These are phyloP conservation scores for Tragopan temminckii DNA, from an alignment of 2,797 vertebrate species.

Conservation along the genomic window DNA sequence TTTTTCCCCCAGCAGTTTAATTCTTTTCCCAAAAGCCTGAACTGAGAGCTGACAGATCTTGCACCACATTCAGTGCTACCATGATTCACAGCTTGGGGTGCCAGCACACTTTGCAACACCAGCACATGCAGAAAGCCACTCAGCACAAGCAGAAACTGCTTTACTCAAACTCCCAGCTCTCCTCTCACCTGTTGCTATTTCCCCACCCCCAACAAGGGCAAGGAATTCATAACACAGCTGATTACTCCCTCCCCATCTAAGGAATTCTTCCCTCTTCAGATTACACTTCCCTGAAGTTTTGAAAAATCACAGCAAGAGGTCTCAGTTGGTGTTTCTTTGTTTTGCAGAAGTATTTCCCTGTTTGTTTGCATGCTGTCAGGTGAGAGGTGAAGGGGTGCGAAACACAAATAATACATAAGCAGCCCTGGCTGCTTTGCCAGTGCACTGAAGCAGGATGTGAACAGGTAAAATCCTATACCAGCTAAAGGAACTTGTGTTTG, in stretches of 20 bases:
- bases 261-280: not conserved
- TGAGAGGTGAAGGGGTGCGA: not conserved
- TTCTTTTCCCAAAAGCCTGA: not conserved
- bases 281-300: not conserved
- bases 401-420: not conserved
- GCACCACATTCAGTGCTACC: not conserved
- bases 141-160: not conserved
- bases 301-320: not conserved
- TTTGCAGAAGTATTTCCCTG: not conserved
- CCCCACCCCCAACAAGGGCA: not conserved
- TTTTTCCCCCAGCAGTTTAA: not conserved
- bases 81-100: not conserved
- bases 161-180: not conserved
- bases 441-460: not conserved
- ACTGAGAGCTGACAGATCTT: not conserved
- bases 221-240: not conserved
- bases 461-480: not conserved
- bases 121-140: not conserved
- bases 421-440: not conserved
- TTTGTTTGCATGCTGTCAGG: not conserved
- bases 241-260: not conserved
- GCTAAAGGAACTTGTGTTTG: not conserved
- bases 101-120: not conserved
- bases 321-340: not conserved
- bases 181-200: slow-evolving; percentile 4